phyloP scores from a whole-genome alignment of 1,140 invertebrate genomes.

The Kradibia gibbosae region DNA sequence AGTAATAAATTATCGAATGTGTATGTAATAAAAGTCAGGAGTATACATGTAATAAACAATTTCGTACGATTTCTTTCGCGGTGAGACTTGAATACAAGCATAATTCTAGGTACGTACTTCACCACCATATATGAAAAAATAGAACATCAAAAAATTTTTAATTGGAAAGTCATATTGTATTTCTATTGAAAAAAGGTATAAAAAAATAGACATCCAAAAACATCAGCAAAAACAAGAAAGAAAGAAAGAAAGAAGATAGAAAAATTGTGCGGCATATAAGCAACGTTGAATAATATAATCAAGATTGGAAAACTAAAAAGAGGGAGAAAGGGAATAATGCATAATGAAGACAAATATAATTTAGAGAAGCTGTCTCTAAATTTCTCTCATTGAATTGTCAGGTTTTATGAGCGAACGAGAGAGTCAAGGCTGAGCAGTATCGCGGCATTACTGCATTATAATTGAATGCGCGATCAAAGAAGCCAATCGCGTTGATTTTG shows the following conservation, averaged over 20 bases:
- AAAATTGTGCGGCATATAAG: slow-evolving; percentile 6
- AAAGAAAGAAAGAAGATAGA: background rate
- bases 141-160: slow-evolving; percentile 17
- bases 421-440: background rate
- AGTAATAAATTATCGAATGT: background rate
- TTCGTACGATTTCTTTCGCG: background rate
- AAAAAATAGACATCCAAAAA: background rate
- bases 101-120: slow-evolving; percentile 10
- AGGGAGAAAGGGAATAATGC: background rate
- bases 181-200: background rate
- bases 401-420: background rate
- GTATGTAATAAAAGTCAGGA: background rate
- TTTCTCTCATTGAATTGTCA: slow-evolving; percentile 23
- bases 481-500: background rate
- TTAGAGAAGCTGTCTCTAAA: slow-evolving; percentile 26
- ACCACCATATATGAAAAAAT: slow-evolving; percentile 22
- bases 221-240: background rate
- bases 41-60: background rate
- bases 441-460: background rate
- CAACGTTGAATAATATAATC: slow-evolving; percentile 1
- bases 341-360: background rate
- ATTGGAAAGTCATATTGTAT: slow-evolving; percentile 29
- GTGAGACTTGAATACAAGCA: slow-evolving; percentile 30
- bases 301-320: background rate
- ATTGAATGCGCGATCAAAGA: slow-evolving; percentile 2